Base-by-base conservation (phyloP, 2,888 invertebrate species). In the Stenoptilia bipunctidactyla region DNA sequence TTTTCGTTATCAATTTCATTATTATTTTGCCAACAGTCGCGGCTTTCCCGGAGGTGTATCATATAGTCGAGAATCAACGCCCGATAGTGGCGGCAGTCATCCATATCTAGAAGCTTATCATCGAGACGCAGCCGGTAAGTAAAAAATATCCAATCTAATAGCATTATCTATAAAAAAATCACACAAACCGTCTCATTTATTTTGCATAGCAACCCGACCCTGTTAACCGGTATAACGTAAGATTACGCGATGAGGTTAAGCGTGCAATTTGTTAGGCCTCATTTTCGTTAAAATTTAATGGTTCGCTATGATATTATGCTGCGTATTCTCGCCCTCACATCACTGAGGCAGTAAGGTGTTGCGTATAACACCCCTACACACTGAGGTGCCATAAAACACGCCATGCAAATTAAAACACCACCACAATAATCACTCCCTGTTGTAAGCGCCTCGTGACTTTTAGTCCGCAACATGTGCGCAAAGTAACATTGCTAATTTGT, bases 21-120 rank as follows among this genome's bases (percentile, higher is more conserved):
- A 20, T 5, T 5, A 20, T n/a, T 49, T 60, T 52, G 52, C 55
- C 51, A 48, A 72, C 83, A 70, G 88, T 82, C 73, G 87, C 70
- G 71, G 86, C 58, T 72, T 89, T 75, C 86, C 91, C 53, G 87
- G 91, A 41, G 89, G 89, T 15, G 87, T 88, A 3, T 85, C 87
- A 15, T 94, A 94, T 70, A 94, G 93, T 76, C 88, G 94, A 57
- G 94, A 94, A 77, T 94, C 94, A 46, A 94, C 94, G 39, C 94
- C 94, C 2, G 94, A 94, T 70, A 93, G 93, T 61, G 93, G 93
- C 38, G 93, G 93, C 44, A 93, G 93, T 40, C 94, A 94, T 80
- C 85, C 85, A 1, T 94, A 94, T 69, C 89, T 94, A 76, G 94
- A 94, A 71, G 91, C 92, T 46, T 94, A 94, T 70, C 85, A 85